These are phyloP conservation scores for Orius insidiosus DNA, from an alignment of 1,140 invertebrate species.

Conservation along the genomic window DNA sequence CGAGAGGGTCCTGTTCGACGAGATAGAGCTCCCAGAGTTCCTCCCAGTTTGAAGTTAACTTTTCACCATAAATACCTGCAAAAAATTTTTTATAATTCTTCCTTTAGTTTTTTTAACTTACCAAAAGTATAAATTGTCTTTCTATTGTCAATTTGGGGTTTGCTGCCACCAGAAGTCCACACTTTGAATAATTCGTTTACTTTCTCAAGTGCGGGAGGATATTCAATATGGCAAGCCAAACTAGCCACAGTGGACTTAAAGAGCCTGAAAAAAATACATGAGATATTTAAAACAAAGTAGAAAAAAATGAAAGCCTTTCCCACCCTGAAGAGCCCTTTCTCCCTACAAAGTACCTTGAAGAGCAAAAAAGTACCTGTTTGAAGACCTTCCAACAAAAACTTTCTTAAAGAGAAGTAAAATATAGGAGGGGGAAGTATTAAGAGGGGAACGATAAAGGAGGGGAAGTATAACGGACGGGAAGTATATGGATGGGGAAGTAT, in stretches of 20 bases:
- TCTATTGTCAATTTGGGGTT: constrained; percentile 48
- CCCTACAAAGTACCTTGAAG: too few relatives aligned
- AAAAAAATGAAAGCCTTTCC: constrained; percentile 7
- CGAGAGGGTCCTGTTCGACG: constrained; percentile 55
- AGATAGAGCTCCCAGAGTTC: constrained; percentile 53
- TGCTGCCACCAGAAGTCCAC: constrained; percentile 15
- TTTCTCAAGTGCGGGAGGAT: constrained; percentile 36
- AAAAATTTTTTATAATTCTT: not conserved
- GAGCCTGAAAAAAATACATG: constrained; percentile 29
- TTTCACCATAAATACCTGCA: constrained; percentile 28
- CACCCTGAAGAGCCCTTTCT: too few relatives aligned
- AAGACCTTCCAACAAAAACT: too few relatives aligned
- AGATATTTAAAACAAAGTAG: constrained; percentile 13
- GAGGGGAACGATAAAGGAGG: too few relatives aligned
- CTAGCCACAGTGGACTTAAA: constrained; percentile 36
- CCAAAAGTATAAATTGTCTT: constrained; percentile 48
- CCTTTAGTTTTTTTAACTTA: constrained; percentile 27
- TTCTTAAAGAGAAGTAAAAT: too few relatives aligned
- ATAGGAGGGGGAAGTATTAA: too few relatives aligned
- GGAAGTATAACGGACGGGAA: too few relatives aligned
- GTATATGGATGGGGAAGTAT: too few relatives aligned
- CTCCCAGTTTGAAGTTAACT: constrained; percentile 45
- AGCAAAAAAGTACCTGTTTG: too few relatives aligned
- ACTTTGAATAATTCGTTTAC: constrained; percentile 23
- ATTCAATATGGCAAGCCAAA: constrained; percentile 38